Evolutionary conservation across 2,113 vertebrate species (phyloP), one percentile per base, ranked within the genome.

Genomic region (Sisor rabdophorus): DNA sequence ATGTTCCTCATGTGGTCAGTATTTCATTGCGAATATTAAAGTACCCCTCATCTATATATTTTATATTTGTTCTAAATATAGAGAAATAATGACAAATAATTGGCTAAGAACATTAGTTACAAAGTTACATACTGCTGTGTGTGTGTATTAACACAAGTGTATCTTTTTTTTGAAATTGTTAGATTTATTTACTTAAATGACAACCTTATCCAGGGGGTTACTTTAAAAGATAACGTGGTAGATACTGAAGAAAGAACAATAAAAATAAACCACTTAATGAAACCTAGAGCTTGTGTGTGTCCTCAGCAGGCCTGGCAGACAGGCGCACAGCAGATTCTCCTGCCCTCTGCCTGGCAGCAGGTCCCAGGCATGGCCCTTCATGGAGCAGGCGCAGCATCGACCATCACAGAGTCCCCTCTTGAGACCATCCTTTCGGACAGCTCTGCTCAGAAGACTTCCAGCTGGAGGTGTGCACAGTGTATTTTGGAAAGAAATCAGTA

Each of bases 311-410:
- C 96, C 5, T 99, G 97, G 97, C 96, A 97, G 22, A 92, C 94
- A 9, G 95, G 95, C 53, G 94, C 97, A 20, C 97, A 99, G 80
- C 97, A 99, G 91, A 98, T 99, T 87, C 92, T 99, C 61, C 95
- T 99, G 48, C 97, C 97, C 58, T 95, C 96, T 0, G 93, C 97
- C 1, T 99, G 97, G 97, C 97, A 99, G 87, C 97, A 99, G 89
- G 91, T 99, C 73, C 95, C 96, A 2, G 95, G 96, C 28, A 93
- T 99, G 86, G 92, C 96, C 74, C 94, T 97, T 71, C 97, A 98
- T 84, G 92, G 94, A 8, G 92, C 95, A 1, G 92, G 95, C 63
- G 1, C 77, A 1, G 60, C 95, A 94, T 87, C 95, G 94, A 0
- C 87, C 94, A 0, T 97, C 61, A 88, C 92, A 0, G 92, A 95